Percentiles rank a stretch among this genome's conserved stretches.
Evolutionary conservation across 2,888 invertebrate genomes (phyloP).

Genomic region (Xylocampa areola): DNA sequence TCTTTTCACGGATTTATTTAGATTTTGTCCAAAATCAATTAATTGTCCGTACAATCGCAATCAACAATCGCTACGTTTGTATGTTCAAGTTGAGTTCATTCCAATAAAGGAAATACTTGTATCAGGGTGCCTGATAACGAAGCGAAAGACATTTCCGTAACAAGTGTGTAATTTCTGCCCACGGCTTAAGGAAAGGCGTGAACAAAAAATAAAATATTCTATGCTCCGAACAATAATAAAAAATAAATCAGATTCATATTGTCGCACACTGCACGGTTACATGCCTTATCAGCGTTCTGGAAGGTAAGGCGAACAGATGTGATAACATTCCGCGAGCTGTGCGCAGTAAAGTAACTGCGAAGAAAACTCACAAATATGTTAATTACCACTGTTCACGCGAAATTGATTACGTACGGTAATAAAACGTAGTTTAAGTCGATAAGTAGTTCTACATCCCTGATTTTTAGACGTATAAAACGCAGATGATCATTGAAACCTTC

Average conservation of each 20-base stretch:
- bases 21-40: conserved; percentile 24
- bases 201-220: conserved; percentile 1
- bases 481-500: no score
- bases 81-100: no score
- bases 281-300: conserved; percentile 70
- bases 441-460: no score
- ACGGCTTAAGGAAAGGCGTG: not conserved
- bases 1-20: no score
- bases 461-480: no score
- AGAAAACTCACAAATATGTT: conserved; percentile 48
- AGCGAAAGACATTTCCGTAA: not conserved
- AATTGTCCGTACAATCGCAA: not conserved
- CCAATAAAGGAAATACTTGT: no score
- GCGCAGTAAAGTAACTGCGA: conserved; percentile 29
- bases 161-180: conserved; percentile 2
- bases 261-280: conserved; percentile 30
- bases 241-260: conserved; percentile 8
- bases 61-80: no score
- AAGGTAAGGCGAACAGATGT: conserved; percentile 67
- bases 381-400: conserved; percentile 43
- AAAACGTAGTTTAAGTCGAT: no score
- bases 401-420: conserved; percentile 34
- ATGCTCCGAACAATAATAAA: not conserved
- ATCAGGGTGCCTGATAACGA: not conserved
- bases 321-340: conserved; percentile 68